Evolutionary conservation across 1,140 invertebrate species (phyloP).

Genomic region (Leptopilina boulardi): DNA sequence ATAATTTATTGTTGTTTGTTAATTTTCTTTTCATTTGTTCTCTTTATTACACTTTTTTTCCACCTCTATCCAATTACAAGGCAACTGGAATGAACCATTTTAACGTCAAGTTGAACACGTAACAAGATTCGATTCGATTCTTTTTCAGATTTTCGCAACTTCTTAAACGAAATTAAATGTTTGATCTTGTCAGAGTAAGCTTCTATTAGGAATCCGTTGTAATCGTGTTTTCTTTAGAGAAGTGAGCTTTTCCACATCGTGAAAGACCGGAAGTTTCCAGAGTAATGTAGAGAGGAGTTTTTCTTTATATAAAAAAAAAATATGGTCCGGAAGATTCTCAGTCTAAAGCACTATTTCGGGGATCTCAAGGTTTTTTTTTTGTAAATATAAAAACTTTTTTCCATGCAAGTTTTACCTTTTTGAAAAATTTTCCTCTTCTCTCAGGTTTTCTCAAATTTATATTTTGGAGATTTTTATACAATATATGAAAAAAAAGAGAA

Average conservation of each 20-base stretch:
- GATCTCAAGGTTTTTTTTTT: not conserved
- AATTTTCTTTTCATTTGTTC: not conserved
- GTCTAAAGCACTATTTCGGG: not conserved
- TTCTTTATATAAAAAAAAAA: not conserved
- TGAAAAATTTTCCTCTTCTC: too few relatives aligned
- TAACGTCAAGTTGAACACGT: slow-evolving; percentile 9
- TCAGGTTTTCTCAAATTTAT: too few relatives aligned
- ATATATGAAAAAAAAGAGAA: too few relatives aligned
- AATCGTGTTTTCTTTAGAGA: slow-evolving; percentile 22
- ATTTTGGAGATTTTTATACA: too few relatives aligned
- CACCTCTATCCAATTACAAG: not conserved
- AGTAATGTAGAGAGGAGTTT: slow-evolving; percentile 14
- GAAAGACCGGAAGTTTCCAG: not conserved
- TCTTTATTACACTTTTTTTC: not conserved
- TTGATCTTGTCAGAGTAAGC: slow-evolving; percentile 26
- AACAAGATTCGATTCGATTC: slow-evolving; percentile 30
- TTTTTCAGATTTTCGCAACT: slow-evolving; percentile 16
- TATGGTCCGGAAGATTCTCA: slow-evolving; percentile 38
- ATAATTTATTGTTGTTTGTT: not conserved
- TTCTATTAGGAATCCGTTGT: slow-evolving; percentile 26
- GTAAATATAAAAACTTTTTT: too few relatives aligned
- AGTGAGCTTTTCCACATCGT: slow-evolving; percentile 17
- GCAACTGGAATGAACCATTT: not conserved
- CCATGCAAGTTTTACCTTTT: too few relatives aligned
- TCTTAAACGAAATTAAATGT: slow-evolving; percentile 25